Evolutionary conservation across 2,797 vertebrate genomes (phyloP).

Genomic region (Hozukius guyotensis): DNA sequence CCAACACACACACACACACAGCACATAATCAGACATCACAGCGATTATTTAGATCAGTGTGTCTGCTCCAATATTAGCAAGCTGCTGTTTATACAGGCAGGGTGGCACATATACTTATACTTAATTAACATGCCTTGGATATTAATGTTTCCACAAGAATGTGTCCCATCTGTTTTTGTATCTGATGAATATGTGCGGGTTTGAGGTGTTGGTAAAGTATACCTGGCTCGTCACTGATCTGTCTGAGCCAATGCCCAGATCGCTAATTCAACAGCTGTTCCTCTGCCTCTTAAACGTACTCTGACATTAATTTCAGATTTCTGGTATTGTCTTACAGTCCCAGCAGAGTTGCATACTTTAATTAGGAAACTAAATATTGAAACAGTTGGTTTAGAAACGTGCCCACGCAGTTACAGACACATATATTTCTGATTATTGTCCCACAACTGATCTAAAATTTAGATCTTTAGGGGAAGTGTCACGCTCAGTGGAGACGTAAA

Average conservation of each 20-base stretch:
- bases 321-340: constrained; percentile 11
- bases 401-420: not conserved
- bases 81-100: constrained; percentile 40
- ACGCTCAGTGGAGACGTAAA: constrained; percentile 4
- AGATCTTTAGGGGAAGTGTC: not conserved
- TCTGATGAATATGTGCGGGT: constrained; percentile 19
- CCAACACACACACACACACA: not conserved
- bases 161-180: constrained; percentile 47
- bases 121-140: constrained; percentile 49
- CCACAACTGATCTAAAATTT: constrained; percentile 8
- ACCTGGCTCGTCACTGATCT: constrained; percentile 20
- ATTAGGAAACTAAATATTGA: constrained; percentile 34
- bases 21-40: constrained; percentile 26
- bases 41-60: constrained; percentile 55
- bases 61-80: constrained; percentile 44
- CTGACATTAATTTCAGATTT: constrained; percentile 15
- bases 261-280: constrained; percentile 45
- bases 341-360: not conserved
- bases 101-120: constrained; percentile 10
- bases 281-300: not conserved
- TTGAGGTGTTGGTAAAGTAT: constrained; percentile 6
- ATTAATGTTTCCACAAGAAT: constrained; percentile 27
- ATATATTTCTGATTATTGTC: not conserved
- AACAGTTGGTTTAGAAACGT: constrained; percentile 9
- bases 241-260: constrained; percentile 1